Evolutionary conservation across 35 echinoderm and acorn worm species (phyloP).

Genomic region (Chiridota heheva): DNA sequence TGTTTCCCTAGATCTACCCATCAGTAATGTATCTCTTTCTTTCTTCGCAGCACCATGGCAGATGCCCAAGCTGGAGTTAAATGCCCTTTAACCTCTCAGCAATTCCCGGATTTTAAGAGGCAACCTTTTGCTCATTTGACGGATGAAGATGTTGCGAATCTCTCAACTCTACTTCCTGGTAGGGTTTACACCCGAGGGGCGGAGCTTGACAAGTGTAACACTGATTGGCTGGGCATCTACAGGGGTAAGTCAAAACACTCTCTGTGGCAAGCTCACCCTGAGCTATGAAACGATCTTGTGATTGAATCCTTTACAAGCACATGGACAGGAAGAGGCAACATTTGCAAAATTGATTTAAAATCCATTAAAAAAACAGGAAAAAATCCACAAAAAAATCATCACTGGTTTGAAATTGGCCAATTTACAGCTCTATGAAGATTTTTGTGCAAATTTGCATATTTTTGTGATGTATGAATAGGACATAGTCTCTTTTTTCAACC

Average conservation of each 20-base stretch:
- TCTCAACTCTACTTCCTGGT: conserved; percentile 52
- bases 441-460: too few relatives aligned
- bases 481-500: too few relatives aligned
- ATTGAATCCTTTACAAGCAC: neutral
- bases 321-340: neutral
- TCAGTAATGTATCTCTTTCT: too few relatives aligned
- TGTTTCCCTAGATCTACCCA: too few relatives aligned
- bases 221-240: conserved; percentile 74
- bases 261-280: neutral
- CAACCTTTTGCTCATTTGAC: conserved; percentile 45
- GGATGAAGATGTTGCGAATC: conserved; percentile 34
- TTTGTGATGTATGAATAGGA: too few relatives aligned
- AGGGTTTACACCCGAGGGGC: conserved; percentile 53
- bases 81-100: conserved; percentile 48
- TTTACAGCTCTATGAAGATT: too few relatives aligned
- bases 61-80: too few relatives aligned
- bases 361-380: neutral
- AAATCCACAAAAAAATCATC: neutral
- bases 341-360: neutral
- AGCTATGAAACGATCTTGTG: neutral
- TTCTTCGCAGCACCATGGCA: too few relatives aligned
- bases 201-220: conserved; percentile 62
- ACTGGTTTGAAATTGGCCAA: too few relatives aligned
- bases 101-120: conserved; percentile 56
- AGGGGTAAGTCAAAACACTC: conserved; percentile 47